A percentile compares a stretch with the other conserved stretches of the same genome.
These are phyloP conservation scores for Hermaeophaga mercurialis DNA, from an alignment of 2,888 invertebrate species.

Conservation along the genomic window DNA sequence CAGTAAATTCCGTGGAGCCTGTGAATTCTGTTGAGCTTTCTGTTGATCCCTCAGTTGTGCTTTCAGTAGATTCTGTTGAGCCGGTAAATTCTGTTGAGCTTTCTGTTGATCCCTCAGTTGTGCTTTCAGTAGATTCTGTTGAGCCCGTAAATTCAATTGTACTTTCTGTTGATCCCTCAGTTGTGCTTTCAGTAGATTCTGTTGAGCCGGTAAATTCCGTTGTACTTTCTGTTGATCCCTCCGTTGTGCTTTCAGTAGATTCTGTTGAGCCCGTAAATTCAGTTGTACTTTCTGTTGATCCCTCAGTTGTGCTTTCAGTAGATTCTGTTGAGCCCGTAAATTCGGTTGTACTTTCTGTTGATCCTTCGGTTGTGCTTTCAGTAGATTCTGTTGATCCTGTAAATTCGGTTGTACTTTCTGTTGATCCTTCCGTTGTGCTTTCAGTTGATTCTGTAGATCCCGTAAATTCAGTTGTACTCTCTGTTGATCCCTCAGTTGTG, in stretches of 20 bases:
- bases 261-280: constrained; percentile 22
- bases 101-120: constrained; percentile 38
- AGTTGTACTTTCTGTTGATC: too few relatives aligned
- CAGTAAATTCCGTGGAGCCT: constrained; percentile 26
- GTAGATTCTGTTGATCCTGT: constrained; percentile 25
- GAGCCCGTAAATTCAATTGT: constrained; percentile 18
- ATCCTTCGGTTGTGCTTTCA: constrained; percentile 28
- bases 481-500: constrained; percentile 28
- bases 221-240: background rate
- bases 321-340: too few relatives aligned
- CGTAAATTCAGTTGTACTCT: too few relatives aligned
- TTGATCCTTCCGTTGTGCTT: constrained; percentile 21
- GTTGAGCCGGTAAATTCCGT: constrained; percentile 6
- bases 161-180: constrained; percentile 27
- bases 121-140: constrained; percentile 1
- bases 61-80: constrained; percentile 28
- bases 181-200: constrained; percentile 36
- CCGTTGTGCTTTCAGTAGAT: background rate
- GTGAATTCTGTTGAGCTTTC: constrained; percentile 37
- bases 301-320: constrained; percentile 25
- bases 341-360: too few relatives aligned
- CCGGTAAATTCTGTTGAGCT: constrained; percentile 19
- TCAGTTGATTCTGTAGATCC: constrained; percentile 21
- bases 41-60: constrained; percentile 19
- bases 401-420: too few relatives aligned